Conservation (phyloP, 2,113 vertebrate genomes). For the Accipiter virgatus region DNA sequence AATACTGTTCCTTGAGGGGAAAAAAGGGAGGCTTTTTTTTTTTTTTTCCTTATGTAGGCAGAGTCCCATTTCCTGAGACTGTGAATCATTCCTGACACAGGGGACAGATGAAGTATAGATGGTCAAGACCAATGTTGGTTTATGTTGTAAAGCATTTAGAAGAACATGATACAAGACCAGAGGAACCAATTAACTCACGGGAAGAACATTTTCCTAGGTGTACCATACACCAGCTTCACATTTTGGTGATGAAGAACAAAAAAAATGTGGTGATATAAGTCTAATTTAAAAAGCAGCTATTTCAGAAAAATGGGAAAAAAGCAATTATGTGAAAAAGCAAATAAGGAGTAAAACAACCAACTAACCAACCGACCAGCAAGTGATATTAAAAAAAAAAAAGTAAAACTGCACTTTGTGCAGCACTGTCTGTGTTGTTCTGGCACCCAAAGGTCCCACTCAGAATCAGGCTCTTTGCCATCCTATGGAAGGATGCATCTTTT, state of each 20-base stretch:
- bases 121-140: not conserved
- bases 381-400: not conserved
- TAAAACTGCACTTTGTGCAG: not conserved
- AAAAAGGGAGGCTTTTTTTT: not conserved
- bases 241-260: not conserved
- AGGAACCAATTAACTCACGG: not conserved
- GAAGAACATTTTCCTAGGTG: accelerated
- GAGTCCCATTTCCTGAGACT: not conserved
- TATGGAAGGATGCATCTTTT: not conserved
- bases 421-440: not conserved
- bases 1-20: not conserved
- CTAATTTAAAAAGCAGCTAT: not conserved
- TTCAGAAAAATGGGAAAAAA: not conserved
- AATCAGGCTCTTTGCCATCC: not conserved
- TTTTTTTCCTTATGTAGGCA: not conserved
- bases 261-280: not conserved
- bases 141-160: not conserved
- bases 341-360: not conserved
- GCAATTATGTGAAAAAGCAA: not conserved
- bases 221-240: not conserved
- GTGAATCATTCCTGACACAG: not conserved
- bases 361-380: not conserved
- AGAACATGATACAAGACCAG: not conserved
- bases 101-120: not conserved
- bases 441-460: not conserved